Evolutionary conservation across 2,888 invertebrate species (phyloP), one percentile per base, ranked within the genome.

Genomic region (Meganola albula): DNA sequence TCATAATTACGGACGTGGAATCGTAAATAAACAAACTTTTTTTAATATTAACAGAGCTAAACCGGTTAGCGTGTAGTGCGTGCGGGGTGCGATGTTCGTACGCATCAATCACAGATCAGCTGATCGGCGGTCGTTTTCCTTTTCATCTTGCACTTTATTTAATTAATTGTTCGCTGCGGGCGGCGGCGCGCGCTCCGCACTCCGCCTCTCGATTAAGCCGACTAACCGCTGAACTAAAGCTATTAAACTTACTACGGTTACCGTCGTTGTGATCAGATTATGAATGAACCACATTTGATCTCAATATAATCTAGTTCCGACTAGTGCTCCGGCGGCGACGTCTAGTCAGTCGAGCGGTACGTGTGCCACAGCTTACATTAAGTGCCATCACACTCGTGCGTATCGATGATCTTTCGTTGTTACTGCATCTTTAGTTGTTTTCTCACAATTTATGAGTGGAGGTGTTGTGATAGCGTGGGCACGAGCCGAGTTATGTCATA

Each of bases 81-180:
- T 62, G 59, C 54, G 55, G 60, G 59, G 55, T 63, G 59, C 54
- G 58, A 51, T 57, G 56, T 50, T 53, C 20, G 59, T 58, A 59
- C 60, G 61, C 70, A 78, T 78, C 77, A 73, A 75, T 77, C 75
- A 71, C 61, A 56, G 62, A 79, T 77, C 82, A 84, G 82, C 83
- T 82, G 83, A 77, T 79, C 70, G 72, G 46, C 60, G 61, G 61
- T 39, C 60, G 63, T 67, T 76, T 78, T 75, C 75, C 74, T 74
- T 77, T 79, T 80, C 79, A 76, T 77, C 77, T 72, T 68, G 65
- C 70, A 69, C 66, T 75, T 73, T 53, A 70, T 73, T 70, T 74
- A 79, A 83, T 82, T 78, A 83, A 80, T 77, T 60, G 66, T 49
- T 57, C 65, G 66, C 79, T 63, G 64, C 74, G 60, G 74, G 75